Evolutionary conservation across 2,888 invertebrate genomes (phyloP).

Genomic region (Nomada fabriciana): DNA sequence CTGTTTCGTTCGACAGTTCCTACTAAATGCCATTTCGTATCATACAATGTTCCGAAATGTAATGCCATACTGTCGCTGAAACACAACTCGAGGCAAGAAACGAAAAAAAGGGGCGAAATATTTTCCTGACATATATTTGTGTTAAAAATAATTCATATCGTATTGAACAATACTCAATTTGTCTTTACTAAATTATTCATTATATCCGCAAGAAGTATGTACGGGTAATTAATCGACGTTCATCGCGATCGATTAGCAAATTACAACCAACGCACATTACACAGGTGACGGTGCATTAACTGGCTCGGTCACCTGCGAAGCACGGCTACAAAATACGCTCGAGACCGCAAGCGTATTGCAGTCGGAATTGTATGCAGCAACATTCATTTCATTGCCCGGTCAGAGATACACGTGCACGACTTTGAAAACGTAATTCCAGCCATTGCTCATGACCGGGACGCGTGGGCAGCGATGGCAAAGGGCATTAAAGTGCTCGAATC

Average conservation of each 20-base stretch:
- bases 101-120: not conserved
- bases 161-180: too few species aligned
- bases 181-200: too few species aligned
- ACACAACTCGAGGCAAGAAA: not conserved
- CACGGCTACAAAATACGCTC: constrained; percentile 46
- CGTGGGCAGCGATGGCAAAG: constrained; percentile 34
- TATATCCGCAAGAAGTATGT: too few species aligned
- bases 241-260: constrained; percentile 8
- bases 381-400: constrained; percentile 41
- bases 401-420: constrained; percentile 13
- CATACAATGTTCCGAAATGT: not conserved
- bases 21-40: not conserved
- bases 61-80: not conserved
- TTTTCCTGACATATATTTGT: too few species aligned
- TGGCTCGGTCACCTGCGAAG: not conserved
- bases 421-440: constrained; percentile 35
- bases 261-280: constrained; percentile 18
- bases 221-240: constrained; percentile 2
- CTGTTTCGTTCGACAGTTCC: not conserved
- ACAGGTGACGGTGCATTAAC: constrained; percentile 40
- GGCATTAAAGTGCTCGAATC: constrained; percentile 40
- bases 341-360: constrained; percentile 53
- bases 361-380: constrained; percentile 41
- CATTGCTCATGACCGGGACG: constrained; percentile 20
- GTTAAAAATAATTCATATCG: too few species aligned